A percentile compares a stretch with the other conserved stretches of the same genome.
phyloP scores from a whole-genome alignment of 2,113 vertebrate genomes.

The Neolamprologus longior region DNA sequence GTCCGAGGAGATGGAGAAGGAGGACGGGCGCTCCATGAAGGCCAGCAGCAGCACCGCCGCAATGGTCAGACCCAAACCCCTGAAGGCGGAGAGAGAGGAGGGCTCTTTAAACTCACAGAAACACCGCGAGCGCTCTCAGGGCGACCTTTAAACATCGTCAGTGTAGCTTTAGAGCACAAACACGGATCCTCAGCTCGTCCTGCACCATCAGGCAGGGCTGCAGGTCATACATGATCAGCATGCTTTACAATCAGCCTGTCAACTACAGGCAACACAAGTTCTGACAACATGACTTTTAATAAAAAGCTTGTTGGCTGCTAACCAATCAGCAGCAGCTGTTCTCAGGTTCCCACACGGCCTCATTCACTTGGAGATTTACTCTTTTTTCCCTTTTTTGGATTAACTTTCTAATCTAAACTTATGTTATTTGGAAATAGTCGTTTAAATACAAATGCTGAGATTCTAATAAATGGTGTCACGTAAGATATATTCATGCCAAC shows the following conservation, averaged over 20 bases:
- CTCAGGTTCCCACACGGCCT: not conserved
- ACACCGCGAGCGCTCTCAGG: not conserved
- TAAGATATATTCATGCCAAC: rapidly evolving
- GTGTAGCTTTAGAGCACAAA: not conserved
- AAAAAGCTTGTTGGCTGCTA: not conserved
- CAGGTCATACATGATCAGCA: not conserved
- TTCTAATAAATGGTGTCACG: no score
- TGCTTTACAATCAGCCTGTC: not conserved
- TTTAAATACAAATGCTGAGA: no score
- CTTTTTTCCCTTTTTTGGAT: not conserved
- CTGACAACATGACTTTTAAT: not conserved
- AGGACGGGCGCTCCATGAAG: conserved; percentile 86
- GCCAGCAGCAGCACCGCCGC: conserved; percentile 81
- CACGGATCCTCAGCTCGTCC: rapidly evolving
- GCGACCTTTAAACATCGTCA: not conserved
- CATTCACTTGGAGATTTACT: rapidly evolving
- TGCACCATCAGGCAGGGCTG: not conserved
- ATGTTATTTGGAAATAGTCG: no score
- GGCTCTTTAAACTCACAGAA: not conserved
- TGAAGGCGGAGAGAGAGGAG: not conserved
- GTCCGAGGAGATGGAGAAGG: conserved; percentile 78
- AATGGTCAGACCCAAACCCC: conserved; percentile 77
- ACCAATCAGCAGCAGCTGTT: not conserved
- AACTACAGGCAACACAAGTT: not conserved
- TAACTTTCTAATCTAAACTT: not conserved